Conservation (phyloP, 2,888 invertebrate genomes). For the Enoplolaimus lenunculus region DNA sequence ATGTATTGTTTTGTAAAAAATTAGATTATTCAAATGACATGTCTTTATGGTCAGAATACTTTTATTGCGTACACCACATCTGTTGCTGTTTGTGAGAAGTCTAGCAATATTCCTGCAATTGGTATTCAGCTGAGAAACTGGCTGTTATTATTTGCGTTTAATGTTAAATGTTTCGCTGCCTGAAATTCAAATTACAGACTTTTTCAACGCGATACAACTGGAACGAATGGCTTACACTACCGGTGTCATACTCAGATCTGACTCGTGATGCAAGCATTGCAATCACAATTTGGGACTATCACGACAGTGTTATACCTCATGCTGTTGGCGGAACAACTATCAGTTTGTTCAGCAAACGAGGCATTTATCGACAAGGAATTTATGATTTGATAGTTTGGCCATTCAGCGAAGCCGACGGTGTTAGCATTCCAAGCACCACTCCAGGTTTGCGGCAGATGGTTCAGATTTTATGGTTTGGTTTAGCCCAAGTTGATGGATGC, state of each 20-base stretch:
- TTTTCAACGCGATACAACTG: constrained; percentile 88
- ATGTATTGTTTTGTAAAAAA: no score
- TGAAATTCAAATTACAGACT: no score
- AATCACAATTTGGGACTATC: constrained; percentile 77
- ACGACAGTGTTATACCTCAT: constrained; percentile 64
- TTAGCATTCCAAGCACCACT: constrained; percentile 55
- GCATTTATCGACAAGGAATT: constrained; percentile 62
- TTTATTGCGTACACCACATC: no score
- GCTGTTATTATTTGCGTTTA: no score
- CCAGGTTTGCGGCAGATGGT: not conserved
- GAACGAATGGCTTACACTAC: constrained; percentile 90
- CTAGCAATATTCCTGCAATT: no score
- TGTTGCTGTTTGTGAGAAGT: no score
- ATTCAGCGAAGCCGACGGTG: constrained; percentile 63
- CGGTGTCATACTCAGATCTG: constrained; percentile 74
- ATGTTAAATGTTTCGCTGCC: constrained; percentile 51
- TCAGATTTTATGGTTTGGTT: no score
- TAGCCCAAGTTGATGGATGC: no score
- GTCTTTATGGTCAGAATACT: no score
- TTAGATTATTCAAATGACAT: no score
- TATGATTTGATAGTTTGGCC: constrained; percentile 83
- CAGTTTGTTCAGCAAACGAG: constrained; percentile 82
- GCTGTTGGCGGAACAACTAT: constrained; percentile 84
- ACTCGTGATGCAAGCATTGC: constrained; percentile 71
- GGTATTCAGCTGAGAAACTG: no score